phyloP scores from a whole-genome alignment of 64 coral and sea anemone species.

The Actinia tenebrosa region DNA sequence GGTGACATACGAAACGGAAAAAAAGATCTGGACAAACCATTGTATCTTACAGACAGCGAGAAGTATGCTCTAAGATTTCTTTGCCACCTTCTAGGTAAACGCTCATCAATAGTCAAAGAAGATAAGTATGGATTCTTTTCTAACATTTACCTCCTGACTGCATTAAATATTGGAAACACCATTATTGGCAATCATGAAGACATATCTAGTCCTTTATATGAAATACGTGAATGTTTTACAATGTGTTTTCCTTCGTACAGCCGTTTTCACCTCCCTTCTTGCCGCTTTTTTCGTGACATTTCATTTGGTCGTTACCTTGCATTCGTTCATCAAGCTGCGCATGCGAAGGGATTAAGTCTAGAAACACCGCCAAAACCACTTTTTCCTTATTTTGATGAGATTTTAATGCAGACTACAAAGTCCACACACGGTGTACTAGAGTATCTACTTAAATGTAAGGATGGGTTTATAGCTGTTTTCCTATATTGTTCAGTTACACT shows the following conservation, averaged over 20 bases:
- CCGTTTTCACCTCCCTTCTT: too few relatives aligned
- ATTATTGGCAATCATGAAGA: too few relatives aligned
- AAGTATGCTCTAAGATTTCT: neutral
- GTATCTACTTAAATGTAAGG: neutral
- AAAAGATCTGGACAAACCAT: neutral
- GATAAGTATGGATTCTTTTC: neutral
- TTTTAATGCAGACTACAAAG: neutral
- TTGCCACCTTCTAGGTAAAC: neutral
- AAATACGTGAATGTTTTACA: neutral
- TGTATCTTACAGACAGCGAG: neutral
- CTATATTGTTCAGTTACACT: neutral
- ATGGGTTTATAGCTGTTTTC: neutral
- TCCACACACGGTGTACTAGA: too few relatives aligned
- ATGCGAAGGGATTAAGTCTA: neutral
- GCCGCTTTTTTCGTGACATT: neutral
- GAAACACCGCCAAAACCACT: neutral
- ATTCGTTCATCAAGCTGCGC: neutral
- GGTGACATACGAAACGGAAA: conserved; percentile 2
- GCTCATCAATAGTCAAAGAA: neutral
- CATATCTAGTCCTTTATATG: neutral
- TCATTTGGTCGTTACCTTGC: neutral
- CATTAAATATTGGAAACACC: neutral
- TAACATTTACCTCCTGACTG: neutral
- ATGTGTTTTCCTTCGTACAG: too few relatives aligned
- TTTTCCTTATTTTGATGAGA: neutral